Percentiles rank a stretch among this genome's conserved stretches.
Evolutionary conservation across 2,888 invertebrate species (phyloP).

Genomic region (Eledone cirrhosa): DNA sequence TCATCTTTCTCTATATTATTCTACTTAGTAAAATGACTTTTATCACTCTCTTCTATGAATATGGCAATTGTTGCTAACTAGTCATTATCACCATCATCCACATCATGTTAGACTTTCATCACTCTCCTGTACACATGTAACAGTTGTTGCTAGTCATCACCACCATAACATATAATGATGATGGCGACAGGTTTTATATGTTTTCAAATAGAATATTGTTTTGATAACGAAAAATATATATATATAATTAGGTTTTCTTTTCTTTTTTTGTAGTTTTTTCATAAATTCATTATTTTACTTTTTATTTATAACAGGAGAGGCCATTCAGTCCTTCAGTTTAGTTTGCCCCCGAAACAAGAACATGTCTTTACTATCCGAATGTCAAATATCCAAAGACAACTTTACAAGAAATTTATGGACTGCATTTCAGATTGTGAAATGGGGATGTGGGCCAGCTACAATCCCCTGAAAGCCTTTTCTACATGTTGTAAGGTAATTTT

Average conservation of each 20-base stretch:
- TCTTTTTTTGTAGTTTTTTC: neutral
- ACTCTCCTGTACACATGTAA: too few species aligned
- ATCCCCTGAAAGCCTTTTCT: slow-evolving; percentile 96
- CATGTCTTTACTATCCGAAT: slow-evolving; percentile 90
- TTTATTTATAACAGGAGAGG: slow-evolving; percentile 75
- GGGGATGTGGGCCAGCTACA: slow-evolving; percentile 70
- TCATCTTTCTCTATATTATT: too few species aligned
- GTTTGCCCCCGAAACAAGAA: slow-evolving; percentile 93
- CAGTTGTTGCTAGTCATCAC: too few species aligned
- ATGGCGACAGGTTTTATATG: too few species aligned
- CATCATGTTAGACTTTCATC: too few species aligned
- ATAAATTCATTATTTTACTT: neutral
- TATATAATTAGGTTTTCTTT: neutral
- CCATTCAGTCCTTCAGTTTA: slow-evolving; percentile 89
- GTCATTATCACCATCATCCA: too few species aligned
- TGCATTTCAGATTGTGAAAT: slow-evolving; percentile 58
- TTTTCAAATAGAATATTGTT: too few species aligned
- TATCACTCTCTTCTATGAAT: too few species aligned
- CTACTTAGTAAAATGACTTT: too few species aligned
- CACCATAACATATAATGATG: too few species aligned
- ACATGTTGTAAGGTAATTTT: slow-evolving; percentile 89
- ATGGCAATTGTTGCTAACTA: too few species aligned
- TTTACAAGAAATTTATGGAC: slow-evolving; percentile 94
- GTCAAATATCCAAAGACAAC: slow-evolving; percentile 87
- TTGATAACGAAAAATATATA: too few species aligned